phyloP scores from a whole-genome alignment of 2,113 vertebrate species.

The Myodes glareolus region DNA sequence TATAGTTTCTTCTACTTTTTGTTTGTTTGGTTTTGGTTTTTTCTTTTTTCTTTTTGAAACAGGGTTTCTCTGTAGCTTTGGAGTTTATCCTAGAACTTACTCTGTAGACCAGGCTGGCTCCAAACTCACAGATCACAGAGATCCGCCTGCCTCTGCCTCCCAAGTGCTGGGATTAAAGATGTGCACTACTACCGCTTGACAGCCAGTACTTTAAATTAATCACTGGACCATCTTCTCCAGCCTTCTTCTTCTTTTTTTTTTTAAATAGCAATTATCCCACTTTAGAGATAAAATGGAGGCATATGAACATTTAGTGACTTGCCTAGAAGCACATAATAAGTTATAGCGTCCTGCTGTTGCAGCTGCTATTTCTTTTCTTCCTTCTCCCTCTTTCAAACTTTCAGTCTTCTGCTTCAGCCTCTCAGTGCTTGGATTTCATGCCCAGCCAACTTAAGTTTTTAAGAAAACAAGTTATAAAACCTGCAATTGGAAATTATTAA shows the following conservation, averaged over 20 bases:
- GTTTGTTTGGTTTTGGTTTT: no score
- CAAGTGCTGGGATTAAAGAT: neutral
- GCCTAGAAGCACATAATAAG: neutral
- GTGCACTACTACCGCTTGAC: no score
- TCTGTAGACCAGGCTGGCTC: neutral
- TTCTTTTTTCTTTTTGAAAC: no score
- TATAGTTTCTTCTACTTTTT: no score
- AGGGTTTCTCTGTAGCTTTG: neutral
- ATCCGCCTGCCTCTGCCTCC: neutral
- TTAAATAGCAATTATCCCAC: neutral
- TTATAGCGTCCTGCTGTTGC: no score
- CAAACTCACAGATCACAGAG: neutral
- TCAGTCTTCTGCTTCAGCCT: neutral
- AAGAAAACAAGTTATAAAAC: conserved; percentile 59
- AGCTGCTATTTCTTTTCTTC: no score
- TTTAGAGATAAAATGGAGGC: conserved; percentile 20
- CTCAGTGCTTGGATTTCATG: neutral
- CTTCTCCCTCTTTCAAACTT: neutral
- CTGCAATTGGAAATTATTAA: conserved; percentile 14
- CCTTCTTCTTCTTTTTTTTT: neutral
- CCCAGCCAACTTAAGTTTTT: conserved; percentile 38
- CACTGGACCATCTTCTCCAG: neutral
- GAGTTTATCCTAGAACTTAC: neutral
- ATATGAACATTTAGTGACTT: neutral
- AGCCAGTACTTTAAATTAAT: neutral